Base-by-base conservation (phyloP, 2,888 invertebrate genomes). In the Clivina fossor region DNA sequence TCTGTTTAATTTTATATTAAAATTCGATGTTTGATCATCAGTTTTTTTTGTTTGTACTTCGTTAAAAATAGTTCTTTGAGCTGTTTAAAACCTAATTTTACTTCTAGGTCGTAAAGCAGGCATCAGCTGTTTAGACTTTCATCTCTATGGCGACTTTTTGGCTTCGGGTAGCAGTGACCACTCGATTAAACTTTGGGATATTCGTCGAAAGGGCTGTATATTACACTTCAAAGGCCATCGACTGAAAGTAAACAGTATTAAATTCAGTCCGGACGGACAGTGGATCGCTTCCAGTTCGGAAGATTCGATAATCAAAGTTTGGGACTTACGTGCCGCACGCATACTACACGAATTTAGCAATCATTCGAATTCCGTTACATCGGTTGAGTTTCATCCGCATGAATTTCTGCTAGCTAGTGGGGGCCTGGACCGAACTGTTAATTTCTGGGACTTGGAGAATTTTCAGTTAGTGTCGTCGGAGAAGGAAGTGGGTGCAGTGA, bases 281-380 rank as follows among this genome's bases (percentile, higher is more conserved):
- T 98, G 97, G 97, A 90, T 98, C 64, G 95, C 94, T 2, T 94
- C 96, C 59, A 95, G 93, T 49, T 93, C 94, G 65, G 90, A 95
- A 67, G 96, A 98, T 77, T 88, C 88, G 74, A 73, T 81, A 49
- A 79, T 86, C 2, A 83, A 85, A 71, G 85, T 97, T 35, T 97
- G 96, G 96, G 97, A 97, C 76, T 83, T 97, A 51, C 81, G 93
- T 61, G 88, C 90, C 60, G 95, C 95, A 37, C 87, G 90, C 74
- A 85, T 93, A 61, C 76, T 97, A 33, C 86, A 88, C 71, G 93
- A 96, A 71, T 92, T 97, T 71, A 77, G 81, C 30, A 88, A 91
- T 57, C 93, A 95, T 70, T 81, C 82, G 18, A 82, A 86, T 33
- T 80, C 93, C 13, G 91, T 96, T 2, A 90, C 89, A n/a, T 88